Evolutionary conservation across 23 tunicate genomes (phyloP).

Genomic region (Trididemnum nubilum): DNA sequence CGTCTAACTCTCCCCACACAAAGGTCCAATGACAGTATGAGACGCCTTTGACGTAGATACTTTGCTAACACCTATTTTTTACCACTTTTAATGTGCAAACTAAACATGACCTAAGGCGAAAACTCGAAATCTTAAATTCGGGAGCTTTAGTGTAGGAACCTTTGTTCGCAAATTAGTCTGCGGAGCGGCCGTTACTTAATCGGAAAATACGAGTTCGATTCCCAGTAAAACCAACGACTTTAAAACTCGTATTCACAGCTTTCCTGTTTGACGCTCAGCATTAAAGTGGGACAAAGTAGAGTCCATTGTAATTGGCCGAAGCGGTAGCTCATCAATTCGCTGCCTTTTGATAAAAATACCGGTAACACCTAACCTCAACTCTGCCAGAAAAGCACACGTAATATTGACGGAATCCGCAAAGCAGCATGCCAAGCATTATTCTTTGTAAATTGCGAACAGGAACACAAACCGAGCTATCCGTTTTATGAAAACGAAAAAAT

Average conservation of each 20-base stretch:
- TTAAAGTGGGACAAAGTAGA: not conserved
- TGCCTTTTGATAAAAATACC: not conserved
- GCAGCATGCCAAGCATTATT: slow-evolving; percentile 16
- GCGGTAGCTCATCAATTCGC: too few species aligned
- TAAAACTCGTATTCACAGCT: slow-evolving; percentile 9
- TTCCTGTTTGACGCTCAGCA: slow-evolving; percentile 13
- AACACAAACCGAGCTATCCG: not conserved
- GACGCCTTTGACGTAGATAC: too few species aligned
- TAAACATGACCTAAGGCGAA: too few species aligned
- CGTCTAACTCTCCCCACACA: too few species aligned
- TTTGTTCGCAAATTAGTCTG: too few species aligned
- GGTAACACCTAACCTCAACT: not conserved
- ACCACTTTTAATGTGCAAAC: too few species aligned
- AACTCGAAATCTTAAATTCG: too few species aligned
- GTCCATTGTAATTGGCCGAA: too few species aligned
- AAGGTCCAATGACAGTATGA: too few species aligned
- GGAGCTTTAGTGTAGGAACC: too few species aligned
- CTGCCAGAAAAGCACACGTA: not conserved
- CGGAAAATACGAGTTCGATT: not conserved
- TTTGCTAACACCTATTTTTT: too few species aligned
- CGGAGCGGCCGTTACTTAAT: not conserved
- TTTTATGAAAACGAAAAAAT: not conserved
- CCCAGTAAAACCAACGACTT: not conserved
- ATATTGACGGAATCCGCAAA: not conserved
- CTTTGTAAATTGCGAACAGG: slow-evolving; percentile 20